A percentile compares a stretch with the other conserved stretches of the same genome.
Evolutionary conservation across 2,888 invertebrate genomes (phyloP).

Genomic region (Pantelozetes paolii): DNA sequence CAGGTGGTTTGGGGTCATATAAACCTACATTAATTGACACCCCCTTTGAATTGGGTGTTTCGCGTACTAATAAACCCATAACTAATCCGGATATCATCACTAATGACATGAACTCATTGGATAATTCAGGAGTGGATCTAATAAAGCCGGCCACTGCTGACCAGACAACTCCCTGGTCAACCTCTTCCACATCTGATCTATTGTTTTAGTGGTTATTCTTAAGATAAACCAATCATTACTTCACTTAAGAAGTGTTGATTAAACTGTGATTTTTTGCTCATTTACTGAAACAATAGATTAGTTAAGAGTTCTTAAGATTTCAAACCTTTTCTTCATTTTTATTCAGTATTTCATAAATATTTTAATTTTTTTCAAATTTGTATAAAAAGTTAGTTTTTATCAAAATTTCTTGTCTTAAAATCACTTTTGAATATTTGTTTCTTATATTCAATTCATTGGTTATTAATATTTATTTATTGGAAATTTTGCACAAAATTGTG

Average conservation of each 20-base stretch:
- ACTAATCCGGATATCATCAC: not conserved
- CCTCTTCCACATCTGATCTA: constrained; percentile 42
- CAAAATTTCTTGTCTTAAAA: no score
- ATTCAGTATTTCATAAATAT: no score
- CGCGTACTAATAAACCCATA: not conserved
- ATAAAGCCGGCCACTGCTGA: constrained; percentile 45
- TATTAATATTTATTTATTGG: not conserved
- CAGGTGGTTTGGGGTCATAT: constrained; percentile 39
- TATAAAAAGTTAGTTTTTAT: not conserved
- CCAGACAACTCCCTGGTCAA: constrained; percentile 46
- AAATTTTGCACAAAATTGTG: not conserved
- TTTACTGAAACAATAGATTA: not conserved
- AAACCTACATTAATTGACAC: constrained; percentile 34
- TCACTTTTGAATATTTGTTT: not conserved
- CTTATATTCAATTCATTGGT: not conserved
- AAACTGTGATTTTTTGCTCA: constrained; percentile 4
- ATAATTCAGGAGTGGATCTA: constrained; percentile 29
- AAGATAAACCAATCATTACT: not conserved
- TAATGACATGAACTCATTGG: not conserved
- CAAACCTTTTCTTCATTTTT: no score
- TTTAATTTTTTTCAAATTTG: not conserved
- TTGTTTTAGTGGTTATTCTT: constrained; percentile 36
- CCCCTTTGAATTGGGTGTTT: constrained; percentile 37
- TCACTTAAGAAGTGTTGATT: not conserved
- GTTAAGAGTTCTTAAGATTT: no score